Percentiles rank a stretch among this genome's conserved stretches.
Conservation (phyloP, 37 sponge, comb jelly and placozoan genomes). For the Mnemiopsis leidyi region DNA sequence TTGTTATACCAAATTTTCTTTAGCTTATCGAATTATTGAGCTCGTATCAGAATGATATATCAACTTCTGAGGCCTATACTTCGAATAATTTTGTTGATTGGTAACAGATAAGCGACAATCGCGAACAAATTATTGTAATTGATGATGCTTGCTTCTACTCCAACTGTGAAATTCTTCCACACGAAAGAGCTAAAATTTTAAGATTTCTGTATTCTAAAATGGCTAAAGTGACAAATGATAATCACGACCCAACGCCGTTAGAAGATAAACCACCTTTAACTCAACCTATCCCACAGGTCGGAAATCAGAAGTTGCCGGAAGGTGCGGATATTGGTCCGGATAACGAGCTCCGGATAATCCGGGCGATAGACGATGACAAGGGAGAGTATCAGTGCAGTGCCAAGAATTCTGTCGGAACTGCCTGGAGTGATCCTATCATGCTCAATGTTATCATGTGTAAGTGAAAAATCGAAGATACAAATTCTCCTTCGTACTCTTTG, state of each 20-base stretch:
- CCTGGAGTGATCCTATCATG: conserved; percentile 55
- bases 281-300: not conserved
- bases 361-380: not conserved
- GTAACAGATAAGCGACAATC: not conserved
- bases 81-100: not conserved
- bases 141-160: not conserved
- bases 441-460: not conserved
- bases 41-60: too few species aligned
- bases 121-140: not conserved
- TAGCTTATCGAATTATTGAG: too few species aligned
- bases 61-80: too few species aligned
- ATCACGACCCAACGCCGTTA: too few species aligned
- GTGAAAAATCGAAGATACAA: too few species aligned
- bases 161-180: not conserved
- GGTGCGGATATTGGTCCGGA: conserved; percentile 1
- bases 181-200: not conserved
- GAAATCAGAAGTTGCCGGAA: not conserved
- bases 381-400: conserved; percentile 66
- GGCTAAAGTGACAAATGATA: too few species aligned
- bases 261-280: too few species aligned
- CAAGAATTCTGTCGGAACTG: conserved; percentile 10
- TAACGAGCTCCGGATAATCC: conserved; percentile 47
- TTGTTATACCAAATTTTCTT: too few species aligned
- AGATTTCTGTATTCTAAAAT: too few species aligned
- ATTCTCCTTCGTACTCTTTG: too few species aligned